Evolutionary conservation across 2,797 vertebrate genomes (phyloP).

Genomic region (Echeneis naucrates): DNA sequence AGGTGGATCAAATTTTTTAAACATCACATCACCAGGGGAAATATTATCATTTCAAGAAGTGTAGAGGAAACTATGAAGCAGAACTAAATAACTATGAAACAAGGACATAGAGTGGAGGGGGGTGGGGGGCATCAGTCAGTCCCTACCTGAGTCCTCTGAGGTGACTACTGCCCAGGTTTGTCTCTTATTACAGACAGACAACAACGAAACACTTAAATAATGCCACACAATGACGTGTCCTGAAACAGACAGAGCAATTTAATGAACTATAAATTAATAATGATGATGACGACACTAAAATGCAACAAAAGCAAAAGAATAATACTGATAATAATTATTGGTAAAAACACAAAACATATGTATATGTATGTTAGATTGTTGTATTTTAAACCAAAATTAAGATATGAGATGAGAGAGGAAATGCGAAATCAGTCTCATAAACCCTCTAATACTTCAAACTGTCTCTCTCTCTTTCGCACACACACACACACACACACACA

Average conservation of each 20-base stretch:
- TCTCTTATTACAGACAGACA: not conserved
- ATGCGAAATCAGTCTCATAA: too few species aligned
- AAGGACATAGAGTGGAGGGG: conserved; percentile 14
- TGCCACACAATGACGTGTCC: too few species aligned
- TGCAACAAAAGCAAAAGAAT: too few species aligned
- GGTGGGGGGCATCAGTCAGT: not conserved
- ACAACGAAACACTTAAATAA: not conserved
- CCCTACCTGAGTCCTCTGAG: not conserved
- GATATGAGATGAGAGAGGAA: too few species aligned
- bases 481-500: not conserved
- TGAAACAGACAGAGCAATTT: too few species aligned
- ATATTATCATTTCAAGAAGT: conserved; percentile 69
- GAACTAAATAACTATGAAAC: conserved; percentile 17
- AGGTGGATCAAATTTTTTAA: conserved; percentile 69
- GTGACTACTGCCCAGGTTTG: not conserved
- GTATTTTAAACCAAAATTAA: too few species aligned
- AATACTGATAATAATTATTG: too few species aligned
- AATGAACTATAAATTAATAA: too few species aligned
- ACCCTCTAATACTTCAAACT: too few species aligned
- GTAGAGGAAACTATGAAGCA: conserved; percentile 44
- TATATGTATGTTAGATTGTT: not conserved
- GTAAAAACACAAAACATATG: not conserved
- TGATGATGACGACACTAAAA: too few species aligned
- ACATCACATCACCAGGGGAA: conserved; percentile 66
- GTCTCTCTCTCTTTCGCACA: not conserved